Percentiles rank a stretch among this genome's conserved stretches.
Evolutionary conservation across 2,113 vertebrate genomes (phyloP).

Genomic region (Phylloscopus whistleri): DNA sequence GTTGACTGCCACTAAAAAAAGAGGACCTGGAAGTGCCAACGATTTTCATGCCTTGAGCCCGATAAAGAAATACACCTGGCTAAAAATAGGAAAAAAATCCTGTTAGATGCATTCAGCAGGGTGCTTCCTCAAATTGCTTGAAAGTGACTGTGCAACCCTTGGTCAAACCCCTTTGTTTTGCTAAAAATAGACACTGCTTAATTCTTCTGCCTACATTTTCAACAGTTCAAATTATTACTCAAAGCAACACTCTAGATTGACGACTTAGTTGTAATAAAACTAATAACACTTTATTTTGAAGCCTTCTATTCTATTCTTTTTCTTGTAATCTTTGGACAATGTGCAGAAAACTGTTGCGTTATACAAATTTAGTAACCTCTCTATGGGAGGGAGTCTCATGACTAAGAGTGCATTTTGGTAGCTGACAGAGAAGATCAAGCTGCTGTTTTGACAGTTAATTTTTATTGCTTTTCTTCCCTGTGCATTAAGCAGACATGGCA

Average conservation of each 20-base stretch:
- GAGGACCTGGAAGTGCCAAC: neutral
- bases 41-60: neutral
- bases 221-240: neutral
- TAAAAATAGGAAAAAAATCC: neutral
- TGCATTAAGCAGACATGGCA: constrained; percentile 45
- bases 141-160: neutral
- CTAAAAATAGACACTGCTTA: neutral
- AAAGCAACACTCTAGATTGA: neutral
- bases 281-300: neutral
- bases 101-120: neutral
- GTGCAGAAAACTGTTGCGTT: neutral
- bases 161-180: neutral
- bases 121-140: neutral
- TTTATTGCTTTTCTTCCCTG: constrained; percentile 46
- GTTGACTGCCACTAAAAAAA: neutral
- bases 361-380: neutral
- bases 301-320: neutral
- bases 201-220: neutral
- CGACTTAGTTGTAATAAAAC: neutral
- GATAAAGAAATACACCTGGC: neutral
- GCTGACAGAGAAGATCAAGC: constrained; percentile 36
- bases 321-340: neutral
- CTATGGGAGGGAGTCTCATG: neutral
- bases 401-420: neutral
- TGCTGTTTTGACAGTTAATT: constrained; percentile 59